Base-by-base conservation (phyloP, 1,140 invertebrate genomes). In the Globodera rostochiensis region DNA sequence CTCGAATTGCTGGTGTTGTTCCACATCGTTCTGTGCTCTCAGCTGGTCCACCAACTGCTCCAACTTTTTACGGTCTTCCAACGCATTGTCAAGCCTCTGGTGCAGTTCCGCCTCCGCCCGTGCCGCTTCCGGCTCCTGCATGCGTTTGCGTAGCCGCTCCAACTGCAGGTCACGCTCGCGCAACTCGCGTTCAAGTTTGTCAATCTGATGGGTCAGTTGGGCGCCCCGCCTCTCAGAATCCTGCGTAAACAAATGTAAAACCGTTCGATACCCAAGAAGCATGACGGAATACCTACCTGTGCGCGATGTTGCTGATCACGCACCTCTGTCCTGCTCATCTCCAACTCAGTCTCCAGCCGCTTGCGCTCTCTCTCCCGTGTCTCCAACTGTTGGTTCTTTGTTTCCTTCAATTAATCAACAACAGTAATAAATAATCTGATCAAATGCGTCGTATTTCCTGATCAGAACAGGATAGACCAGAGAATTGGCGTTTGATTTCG, bases 341-440 rank as follows among this genome's bases (percentile, higher is more conserved):
- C 85, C 8, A 88, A 46, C 50, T 86, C 86, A 45, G 84, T 70
- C 69, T 86, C 85, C 25, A 85, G 45, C 67, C 66, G 53, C 64
- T 85, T 84, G 4, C 81, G 79, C 9, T 36, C n/a, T n/a, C 80
- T 81, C 69, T 86, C 85, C 69, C 77, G 78, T 9, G 71, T 66
- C 67, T 86, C 85, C 36, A 86, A 25, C 67, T 78, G 77, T 21
- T 86, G 85, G 76, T 86, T 86, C 45, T 84, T 80, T 21, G 80
- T 79, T 47, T 78, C 77, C 57, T 64, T 64, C 19, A 64, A 19
- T 4, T 15, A 19, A 19, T 4, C 13, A 64, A 53, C 9, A 64
- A 53, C 9, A 11, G 2, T 53, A 53, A 53, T 53, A 25, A 25
- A 25, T 53, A 6, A 53, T 53, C 53, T 11, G 15, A 8, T 53